These are phyloP conservation scores for Drosophila tsacasi DNA, from an alignment of 1,140 invertebrate genomes.

Conservation along the genomic window DNA sequence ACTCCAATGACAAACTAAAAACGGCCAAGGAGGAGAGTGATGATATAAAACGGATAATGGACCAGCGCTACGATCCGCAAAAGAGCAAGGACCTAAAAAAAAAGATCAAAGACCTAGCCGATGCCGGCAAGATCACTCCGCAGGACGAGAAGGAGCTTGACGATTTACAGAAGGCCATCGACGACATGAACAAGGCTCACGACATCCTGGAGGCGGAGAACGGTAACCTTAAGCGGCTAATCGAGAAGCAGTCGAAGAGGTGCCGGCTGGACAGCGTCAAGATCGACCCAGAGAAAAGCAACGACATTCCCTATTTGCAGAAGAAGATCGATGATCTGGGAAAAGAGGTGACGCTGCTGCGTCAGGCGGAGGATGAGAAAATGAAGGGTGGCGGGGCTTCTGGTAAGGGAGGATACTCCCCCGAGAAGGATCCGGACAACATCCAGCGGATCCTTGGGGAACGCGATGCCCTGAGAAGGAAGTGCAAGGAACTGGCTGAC, in stretches of 20 bases:
- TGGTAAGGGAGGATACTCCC: not conserved
- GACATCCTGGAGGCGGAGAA: conserved; percentile 74
- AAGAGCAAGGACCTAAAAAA: conserved; percentile 48
- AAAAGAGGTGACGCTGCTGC: conserved; percentile 63
- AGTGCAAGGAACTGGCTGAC: conserved; percentile 39
- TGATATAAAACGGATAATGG: conserved; percentile 73
- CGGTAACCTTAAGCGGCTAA: conserved; percentile 61
- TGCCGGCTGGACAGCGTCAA: conserved; percentile 48
- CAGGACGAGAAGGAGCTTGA: conserved; percentile 62
- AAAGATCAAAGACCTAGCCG: conserved; percentile 65
- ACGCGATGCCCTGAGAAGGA: conserved; percentile 64
- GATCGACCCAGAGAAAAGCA: conserved; percentile 66
- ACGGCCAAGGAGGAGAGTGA: conserved; percentile 47
- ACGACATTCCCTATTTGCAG: conserved; percentile 67
- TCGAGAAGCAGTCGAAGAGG: conserved; percentile 69
- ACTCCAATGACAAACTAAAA: conserved; percentile 44
- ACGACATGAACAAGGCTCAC: conserved; percentile 71
- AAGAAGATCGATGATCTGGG: conserved; percentile 65
- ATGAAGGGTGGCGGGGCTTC: conserved; percentile 10
- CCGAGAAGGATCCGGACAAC: conserved; percentile 52
- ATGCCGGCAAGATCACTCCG: conserved; percentile 57
- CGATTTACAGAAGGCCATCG: conserved; percentile 54
- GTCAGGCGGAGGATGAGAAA: conserved; percentile 62
- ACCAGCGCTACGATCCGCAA: conserved; percentile 61
- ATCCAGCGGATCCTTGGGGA: conserved; percentile 65